phyloP scores from a whole-genome alignment of 2,797 vertebrate genomes.

The Aulostomus chinensis region DNA sequence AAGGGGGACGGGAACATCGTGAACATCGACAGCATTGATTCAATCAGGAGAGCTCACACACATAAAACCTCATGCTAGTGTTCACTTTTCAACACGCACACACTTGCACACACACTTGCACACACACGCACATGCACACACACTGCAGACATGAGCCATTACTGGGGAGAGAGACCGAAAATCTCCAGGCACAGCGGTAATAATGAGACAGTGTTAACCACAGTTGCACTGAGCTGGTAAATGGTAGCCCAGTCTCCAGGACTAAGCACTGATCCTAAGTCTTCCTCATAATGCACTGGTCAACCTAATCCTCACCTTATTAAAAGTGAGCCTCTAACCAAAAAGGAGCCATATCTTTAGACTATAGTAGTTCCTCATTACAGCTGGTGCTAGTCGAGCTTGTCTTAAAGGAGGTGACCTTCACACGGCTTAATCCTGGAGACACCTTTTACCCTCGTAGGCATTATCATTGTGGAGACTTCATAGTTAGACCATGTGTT shows the following conservation, averaged over 20 bases:
- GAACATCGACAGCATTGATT: constrained; percentile 44
- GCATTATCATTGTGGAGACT: constrained; percentile 18
- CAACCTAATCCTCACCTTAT: constrained; percentile 62
- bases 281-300: constrained; percentile 49
- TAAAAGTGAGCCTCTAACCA: constrained; percentile 55
- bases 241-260: constrained; percentile 46
- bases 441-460: constrained; percentile 48
- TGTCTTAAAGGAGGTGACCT: constrained; percentile 31
- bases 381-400: constrained; percentile 11
- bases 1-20: constrained; percentile 22
- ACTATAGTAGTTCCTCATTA: constrained; percentile 3
- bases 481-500: too few relatives aligned
- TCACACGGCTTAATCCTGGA: constrained; percentile 36
- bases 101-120: not conserved
- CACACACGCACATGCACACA: not conserved
- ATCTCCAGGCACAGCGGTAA: constrained; percentile 27
- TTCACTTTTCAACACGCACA: constrained; percentile 23
- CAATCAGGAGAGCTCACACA: constrained; percentile 37
- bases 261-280: constrained; percentile 49
- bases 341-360: constrained; percentile 39
- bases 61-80: constrained; percentile 32
- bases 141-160: constrained; percentile 33
- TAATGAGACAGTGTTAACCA: constrained; percentile 56
- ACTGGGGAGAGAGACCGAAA: constrained; percentile 26
- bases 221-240: constrained; percentile 55